These are phyloP conservation scores for Acropora yongei DNA, from an alignment of 64 coral and sea anemone species.

Conservation along the genomic window DNA sequence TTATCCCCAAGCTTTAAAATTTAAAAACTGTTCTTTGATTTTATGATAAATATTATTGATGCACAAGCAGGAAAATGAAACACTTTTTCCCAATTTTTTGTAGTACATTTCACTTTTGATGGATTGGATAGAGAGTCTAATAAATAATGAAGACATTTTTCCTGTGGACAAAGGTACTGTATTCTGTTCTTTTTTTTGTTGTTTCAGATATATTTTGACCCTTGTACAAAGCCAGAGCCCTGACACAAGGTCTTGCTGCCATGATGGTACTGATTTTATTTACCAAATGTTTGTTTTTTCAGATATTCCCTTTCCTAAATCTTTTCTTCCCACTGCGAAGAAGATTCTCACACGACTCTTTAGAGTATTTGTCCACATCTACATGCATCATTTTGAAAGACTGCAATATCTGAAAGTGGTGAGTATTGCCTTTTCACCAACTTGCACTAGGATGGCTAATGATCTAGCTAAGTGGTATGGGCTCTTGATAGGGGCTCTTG, in stretches of 20 bases:
- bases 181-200: too few relatives aligned
- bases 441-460: neutral
- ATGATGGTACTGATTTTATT: neutral
- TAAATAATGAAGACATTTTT: conserved; percentile 98
- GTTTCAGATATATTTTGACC: too few relatives aligned
- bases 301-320: conserved; percentile 96
- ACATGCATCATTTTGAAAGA: conserved; percentile 99
- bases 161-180: conserved; percentile 81
- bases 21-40: too few relatives aligned
- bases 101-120: conserved; percentile 95
- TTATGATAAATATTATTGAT: too few relatives aligned
- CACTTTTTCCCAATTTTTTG: neutral
- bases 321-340: conserved; percentile 91
- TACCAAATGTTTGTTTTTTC: conserved; percentile 12
- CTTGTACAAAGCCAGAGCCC: neutral
- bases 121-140: conserved; percentile 92
- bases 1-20: too few relatives aligned
- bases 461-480: too few relatives aligned
- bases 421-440: conserved; percentile 43
- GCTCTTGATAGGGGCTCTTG: too few relatives aligned
- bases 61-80: too few relatives aligned
- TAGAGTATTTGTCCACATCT: conserved; percentile 99
- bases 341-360: conserved; percentile 98
- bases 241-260: neutral
- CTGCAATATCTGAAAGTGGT: conserved; percentile 82